Percentiles rank a stretch among this genome's conserved stretches.
Evolutionary conservation across 2,113 vertebrate species (phyloP).

Genomic region (Myrmophylax atrothorax): DNA sequence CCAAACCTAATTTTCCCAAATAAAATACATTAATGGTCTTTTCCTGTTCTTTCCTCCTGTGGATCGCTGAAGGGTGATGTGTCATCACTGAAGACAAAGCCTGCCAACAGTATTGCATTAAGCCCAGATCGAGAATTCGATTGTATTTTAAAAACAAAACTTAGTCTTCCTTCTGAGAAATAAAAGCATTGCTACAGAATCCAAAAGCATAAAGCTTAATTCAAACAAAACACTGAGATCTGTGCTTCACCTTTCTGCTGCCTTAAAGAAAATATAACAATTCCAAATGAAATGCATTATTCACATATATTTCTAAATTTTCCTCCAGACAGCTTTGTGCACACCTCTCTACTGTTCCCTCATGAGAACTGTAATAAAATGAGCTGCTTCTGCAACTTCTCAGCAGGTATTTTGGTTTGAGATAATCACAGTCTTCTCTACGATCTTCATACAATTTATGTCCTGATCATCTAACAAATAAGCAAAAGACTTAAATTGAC

Average conservation of each 20-base stretch:
- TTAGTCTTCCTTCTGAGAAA: neutral
- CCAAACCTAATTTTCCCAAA: neutral
- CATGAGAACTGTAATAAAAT: slow-evolving; percentile 34
- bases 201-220: slow-evolving; percentile 5
- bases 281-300: slow-evolving; percentile 59
- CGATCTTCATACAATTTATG: slow-evolving; percentile 38
- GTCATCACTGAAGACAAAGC: neutral
- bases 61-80: neutral
- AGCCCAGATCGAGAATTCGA: neutral
- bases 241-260: neutral
- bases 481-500: slow-evolving; percentile 62
- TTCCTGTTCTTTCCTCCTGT: neutral
- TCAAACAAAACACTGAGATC: neutral
- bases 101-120: neutral
- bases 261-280: slow-evolving; percentile 19
- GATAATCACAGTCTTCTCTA: slow-evolving; percentile 53
- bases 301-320: neutral
- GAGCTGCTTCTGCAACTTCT: slow-evolving; percentile 48
- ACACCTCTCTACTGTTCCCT: neutral
- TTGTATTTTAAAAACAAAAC: neutral
- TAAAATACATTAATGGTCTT: neutral
- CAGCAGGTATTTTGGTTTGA: slow-evolving; percentile 63
- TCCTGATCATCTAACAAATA: slow-evolving; percentile 54
- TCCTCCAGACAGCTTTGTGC: neutral
- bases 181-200: neutral